These are phyloP conservation scores for Nothocercus nigrocapillus DNA, from an alignment of 2,113 vertebrate species.

Conservation along the genomic window DNA sequence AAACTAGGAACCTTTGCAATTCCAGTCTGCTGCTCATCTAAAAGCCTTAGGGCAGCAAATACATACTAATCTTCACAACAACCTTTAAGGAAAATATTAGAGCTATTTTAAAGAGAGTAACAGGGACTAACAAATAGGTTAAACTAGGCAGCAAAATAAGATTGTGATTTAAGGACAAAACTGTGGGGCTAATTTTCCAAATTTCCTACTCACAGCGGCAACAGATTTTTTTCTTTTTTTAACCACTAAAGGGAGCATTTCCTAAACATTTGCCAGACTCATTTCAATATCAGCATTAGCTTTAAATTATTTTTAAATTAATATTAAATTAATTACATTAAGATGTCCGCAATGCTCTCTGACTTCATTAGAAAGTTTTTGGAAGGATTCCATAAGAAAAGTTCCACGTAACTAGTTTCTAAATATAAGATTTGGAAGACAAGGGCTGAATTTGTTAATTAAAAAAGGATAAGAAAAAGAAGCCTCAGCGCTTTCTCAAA, in stretches of 20 bases:
- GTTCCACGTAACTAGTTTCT: neutral
- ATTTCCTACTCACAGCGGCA: neutral
- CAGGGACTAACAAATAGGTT: neutral
- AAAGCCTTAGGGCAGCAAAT: neutral
- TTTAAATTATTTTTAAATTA: neutral
- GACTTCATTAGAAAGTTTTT: neutral
- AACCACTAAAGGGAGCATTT: neutral
- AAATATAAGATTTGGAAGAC: neutral
- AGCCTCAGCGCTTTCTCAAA: neutral
- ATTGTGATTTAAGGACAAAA: neutral
- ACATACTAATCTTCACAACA: neutral
- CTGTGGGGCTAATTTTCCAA: neutral
- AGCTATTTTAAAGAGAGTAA: neutral
- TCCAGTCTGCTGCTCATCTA: neutral
- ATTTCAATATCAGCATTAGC: neutral
- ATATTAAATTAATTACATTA: neutral
- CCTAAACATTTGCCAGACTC: neutral
- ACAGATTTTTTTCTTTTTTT: neutral
- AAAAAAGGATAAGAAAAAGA: neutral
- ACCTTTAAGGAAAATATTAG: neutral
- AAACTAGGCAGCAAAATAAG: neutral
- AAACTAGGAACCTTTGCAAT: conserved; percentile 24
- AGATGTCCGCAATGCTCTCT: neutral
- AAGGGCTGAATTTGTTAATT: neutral
- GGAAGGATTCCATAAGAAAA: neutral